These are phyloP conservation scores for Mesocentrotus franciscanus DNA, from an alignment of 53 echinoderm and acorn worm genomes.

Conservation along the genomic window DNA sequence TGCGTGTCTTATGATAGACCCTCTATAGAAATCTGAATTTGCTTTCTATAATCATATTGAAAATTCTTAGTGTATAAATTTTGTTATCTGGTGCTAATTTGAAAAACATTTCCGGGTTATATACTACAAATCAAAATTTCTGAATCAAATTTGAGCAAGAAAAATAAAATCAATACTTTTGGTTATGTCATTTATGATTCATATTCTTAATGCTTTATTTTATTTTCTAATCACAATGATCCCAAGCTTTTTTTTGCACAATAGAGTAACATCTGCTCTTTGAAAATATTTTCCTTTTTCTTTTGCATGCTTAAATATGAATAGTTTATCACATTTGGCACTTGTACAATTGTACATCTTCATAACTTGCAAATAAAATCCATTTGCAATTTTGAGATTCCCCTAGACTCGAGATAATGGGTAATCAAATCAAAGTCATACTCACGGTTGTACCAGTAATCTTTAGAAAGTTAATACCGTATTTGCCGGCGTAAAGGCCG, in stretches of 20 bases:
- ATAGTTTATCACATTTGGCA: not conserved
- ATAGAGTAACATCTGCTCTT: constrained; percentile 15
- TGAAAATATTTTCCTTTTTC: not conserved
- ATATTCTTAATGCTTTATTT: not conserved
- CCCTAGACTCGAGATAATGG: not conserved
- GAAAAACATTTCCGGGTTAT: too few species aligned
- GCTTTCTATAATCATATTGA: too few species aligned
- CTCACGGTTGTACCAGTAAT: not conserved
- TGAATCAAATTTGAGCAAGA: not conserved
- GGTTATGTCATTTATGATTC: not conserved
- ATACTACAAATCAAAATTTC: not conserved
- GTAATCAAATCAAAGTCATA: not conserved
- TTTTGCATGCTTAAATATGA: constrained; percentile 8
- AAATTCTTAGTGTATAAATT: too few species aligned
- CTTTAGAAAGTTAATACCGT: not conserved
- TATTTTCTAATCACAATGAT: not conserved
- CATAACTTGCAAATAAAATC: not conserved
- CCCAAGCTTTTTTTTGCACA: constrained; percentile 45
- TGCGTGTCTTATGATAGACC: too few species aligned
- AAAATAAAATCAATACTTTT: not conserved
- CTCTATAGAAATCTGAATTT: too few species aligned
- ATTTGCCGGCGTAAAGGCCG: too few species aligned
- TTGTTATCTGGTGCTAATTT: too few species aligned
- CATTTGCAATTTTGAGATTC: not conserved
- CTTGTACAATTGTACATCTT: not conserved